Percentiles rank a stretch among this genome's conserved stretches.
phyloP scores from a whole-genome alignment of 2,797 vertebrate species.

The Danio albolineatus region DNA sequence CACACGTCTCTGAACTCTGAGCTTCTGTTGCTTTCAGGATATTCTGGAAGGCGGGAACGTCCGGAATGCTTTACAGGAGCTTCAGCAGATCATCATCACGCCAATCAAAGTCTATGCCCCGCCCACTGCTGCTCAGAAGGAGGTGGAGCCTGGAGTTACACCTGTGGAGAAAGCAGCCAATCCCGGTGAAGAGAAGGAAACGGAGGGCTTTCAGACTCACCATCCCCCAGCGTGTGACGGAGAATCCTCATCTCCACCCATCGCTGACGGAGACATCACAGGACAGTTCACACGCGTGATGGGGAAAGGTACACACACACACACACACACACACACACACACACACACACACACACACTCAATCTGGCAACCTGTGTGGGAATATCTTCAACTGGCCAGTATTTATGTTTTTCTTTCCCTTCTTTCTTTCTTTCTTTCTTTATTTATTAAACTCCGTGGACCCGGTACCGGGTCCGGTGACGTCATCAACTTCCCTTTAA shows the following conservation, averaged over 20 bases:
- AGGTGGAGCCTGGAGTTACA: slow-evolving; percentile 64
- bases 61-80: slow-evolving; percentile 91
- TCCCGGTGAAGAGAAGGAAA: slow-evolving; percentile 81
- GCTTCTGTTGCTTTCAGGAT: slow-evolving; percentile 76
- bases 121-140: slow-evolving; percentile 72
- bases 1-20: accelerated
- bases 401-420: no score
- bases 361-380: no score
- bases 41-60: slow-evolving; percentile 95
- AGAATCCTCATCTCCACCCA: slow-evolving; percentile 86
- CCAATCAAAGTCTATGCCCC: slow-evolving; percentile 89
- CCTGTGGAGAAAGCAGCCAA: slow-evolving; percentile 75
- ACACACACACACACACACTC: background rate
- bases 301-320: slow-evolving; percentile 86
- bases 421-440: no score
- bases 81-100: slow-evolving; percentile 93
- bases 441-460: no score
- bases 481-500: no score
- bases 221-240: slow-evolving; percentile 84
- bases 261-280: slow-evolving; percentile 92
- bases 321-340: background rate
- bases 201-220: slow-evolving; percentile 84
- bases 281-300: slow-evolving; percentile 96
- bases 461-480: no score
- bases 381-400: no score